These are phyloP conservation scores for Beroe ovata DNA, from an alignment of 37 sponge, comb jelly and placozoan genomes.

Conservation along the genomic window DNA sequence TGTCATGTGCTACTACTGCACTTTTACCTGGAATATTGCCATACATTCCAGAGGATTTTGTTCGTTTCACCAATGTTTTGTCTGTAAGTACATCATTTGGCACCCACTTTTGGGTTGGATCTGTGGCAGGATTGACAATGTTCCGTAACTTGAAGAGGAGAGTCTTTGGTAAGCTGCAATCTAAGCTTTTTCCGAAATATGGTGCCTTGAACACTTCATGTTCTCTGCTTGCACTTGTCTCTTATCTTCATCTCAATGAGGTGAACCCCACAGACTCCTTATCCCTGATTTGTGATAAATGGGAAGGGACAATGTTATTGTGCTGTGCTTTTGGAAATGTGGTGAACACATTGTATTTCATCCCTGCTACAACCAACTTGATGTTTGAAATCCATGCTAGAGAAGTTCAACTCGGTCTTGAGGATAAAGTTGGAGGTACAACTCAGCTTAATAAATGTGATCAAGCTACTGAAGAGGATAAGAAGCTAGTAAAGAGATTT, in stretches of 20 bases:
- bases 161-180: slow-evolving; percentile 24
- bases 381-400: slow-evolving; percentile 35
- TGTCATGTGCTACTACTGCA: slow-evolving; percentile 5
- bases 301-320: neutral
- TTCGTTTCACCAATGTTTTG: neutral
- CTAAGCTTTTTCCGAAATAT: slow-evolving; percentile 50
- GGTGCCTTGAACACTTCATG: slow-evolving; percentile 19
- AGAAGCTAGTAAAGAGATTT: slow-evolving; percentile 19
- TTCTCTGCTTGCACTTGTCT: neutral
- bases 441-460: slow-evolving; percentile 3
- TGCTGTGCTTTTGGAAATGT: neutral
- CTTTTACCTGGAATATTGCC: slow-evolving; percentile 1
- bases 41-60: neutral
- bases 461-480: slow-evolving; percentile 34
- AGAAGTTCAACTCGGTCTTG: slow-evolving; percentile 26
- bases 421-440: slow-evolving; percentile 36
- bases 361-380: slow-evolving; percentile 41
- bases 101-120: slow-evolving; percentile 55
- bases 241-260: slow-evolving; percentile 18
- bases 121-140: slow-evolving; percentile 63
- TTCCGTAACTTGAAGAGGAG: slow-evolving; percentile 20
- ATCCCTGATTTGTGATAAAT: neutral
- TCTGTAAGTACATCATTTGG: slow-evolving; percentile 20
- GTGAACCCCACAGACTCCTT: slow-evolving; percentile 7
- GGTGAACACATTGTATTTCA: slow-evolving; percentile 36